Base-by-base conservation (phyloP, 2,113 vertebrate species). In the Neodon shergylaensis region DNA sequence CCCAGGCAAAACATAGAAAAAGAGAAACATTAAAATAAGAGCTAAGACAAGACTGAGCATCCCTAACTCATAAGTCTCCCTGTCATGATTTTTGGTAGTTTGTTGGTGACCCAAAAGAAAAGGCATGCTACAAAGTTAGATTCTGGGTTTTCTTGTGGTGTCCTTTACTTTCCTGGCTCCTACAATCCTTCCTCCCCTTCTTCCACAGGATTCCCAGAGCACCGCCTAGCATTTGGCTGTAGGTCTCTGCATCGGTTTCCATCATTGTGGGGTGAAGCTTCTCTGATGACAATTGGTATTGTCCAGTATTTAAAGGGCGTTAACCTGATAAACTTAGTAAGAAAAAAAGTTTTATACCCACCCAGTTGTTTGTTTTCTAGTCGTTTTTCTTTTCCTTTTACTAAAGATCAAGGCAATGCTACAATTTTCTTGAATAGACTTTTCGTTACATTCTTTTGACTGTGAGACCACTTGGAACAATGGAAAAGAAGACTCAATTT, bases 291-390 rank as follows among this genome's bases (percentile, higher is more conserved):
- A 42, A 63, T 19, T 82, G 33, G 36, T 63, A 31, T 11, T 19
- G 58, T 8, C 81, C 28, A 66, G 22, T 91, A 36, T 91, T 96
- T 77, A 88, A 92, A 92, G 68, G 65, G 22, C 31, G 85, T 12
- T 86, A 68, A 86, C 79, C 74, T 94, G 94, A 93, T 79, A 85
- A 68, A 83, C 70, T 95, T 79, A 83, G 47, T 79, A 78, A 96
- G 86, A 66, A 58, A 94, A 73, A 65, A 4, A 83, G 79, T 58
- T 54, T 88, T 47, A 39, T 86, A 77, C 87, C 2, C 3, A 52
- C 28, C 24, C 58, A 26, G 16, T 19, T 92, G 39, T 44, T 87
- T 72, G 74, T 36, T 68, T 44, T 28, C 54, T n/a, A 81, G 95
- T 94, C 72, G 11, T 28, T 16, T 19, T 78, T 24, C 39, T 14